Conservation (phyloP, 2,797 vertebrate species). For the Tinamus major region DNA sequence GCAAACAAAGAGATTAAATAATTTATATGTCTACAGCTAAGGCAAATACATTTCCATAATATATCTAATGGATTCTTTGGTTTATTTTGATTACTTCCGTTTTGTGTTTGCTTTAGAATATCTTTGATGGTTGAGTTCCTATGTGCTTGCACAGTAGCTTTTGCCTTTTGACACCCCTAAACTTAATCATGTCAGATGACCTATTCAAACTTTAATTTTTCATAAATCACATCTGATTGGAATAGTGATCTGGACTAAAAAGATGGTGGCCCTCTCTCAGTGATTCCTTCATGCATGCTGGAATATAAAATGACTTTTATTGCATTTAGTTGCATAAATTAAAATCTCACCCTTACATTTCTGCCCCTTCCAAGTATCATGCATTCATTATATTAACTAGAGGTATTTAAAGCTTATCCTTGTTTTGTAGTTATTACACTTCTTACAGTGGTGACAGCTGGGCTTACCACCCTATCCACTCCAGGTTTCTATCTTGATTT, state of each 20-base stretch:
- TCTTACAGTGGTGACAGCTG: neutral
- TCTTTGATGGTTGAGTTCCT: neutral
- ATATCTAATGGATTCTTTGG: neutral
- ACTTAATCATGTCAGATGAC: neutral
- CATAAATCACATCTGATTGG: neutral
- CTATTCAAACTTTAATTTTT: neutral
- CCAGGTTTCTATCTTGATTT: neutral
- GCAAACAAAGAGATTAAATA: neutral
- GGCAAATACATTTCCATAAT: neutral
- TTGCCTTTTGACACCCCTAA: neutral
- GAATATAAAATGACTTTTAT: neutral
- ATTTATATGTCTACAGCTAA: neutral
- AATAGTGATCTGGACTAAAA: neutral
- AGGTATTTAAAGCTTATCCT: neutral
- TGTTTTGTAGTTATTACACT: neutral
- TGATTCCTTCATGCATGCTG: neutral
- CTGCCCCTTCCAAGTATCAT: neutral
- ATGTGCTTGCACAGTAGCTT: neutral
- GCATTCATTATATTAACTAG: neutral
- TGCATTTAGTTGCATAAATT: neutral
- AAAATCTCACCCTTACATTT: neutral
- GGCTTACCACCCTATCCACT: neutral
- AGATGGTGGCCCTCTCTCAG: neutral
- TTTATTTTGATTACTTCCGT: neutral
- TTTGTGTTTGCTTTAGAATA: neutral